These are phyloP conservation scores for Falco biarmicus DNA, from an alignment of 2,797 vertebrate species.

Conservation along the genomic window DNA sequence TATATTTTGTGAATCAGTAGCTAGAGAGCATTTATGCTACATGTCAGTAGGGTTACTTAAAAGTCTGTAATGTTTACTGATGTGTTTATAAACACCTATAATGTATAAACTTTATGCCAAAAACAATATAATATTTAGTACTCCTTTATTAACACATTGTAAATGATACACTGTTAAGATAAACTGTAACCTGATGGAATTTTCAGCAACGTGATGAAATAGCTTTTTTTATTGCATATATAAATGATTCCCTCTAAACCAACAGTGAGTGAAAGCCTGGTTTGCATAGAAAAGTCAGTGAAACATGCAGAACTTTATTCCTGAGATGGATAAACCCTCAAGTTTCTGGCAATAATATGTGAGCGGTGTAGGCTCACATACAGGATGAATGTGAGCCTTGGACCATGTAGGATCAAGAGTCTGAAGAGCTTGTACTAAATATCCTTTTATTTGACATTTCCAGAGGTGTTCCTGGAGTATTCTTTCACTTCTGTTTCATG, in stretches of 20 bases:
- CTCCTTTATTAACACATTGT: slow-evolving; percentile 9
- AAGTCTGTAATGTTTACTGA: background rate
- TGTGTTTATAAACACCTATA: slow-evolving; percentile 24
- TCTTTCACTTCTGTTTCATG: background rate
- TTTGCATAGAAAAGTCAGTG: background rate
- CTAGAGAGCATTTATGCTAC: background rate
- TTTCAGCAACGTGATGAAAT: background rate
- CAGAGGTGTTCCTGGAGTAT: background rate
- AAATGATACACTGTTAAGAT: background rate
- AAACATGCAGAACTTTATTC: background rate
- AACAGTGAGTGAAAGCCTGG: background rate
- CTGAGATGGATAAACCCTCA: background rate
- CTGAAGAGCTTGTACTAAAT: background rate
- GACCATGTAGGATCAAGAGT: background rate
- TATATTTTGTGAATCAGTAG: background rate
- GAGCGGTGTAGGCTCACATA: background rate
- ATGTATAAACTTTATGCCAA: background rate
- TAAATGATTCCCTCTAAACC: slow-evolving; percentile 12
- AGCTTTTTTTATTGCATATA: slow-evolving; percentile 30
- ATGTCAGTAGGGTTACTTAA: slow-evolving; percentile 28
- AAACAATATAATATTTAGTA: slow-evolving; percentile 23
- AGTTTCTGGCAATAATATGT: background rate
- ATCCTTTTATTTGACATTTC: background rate
- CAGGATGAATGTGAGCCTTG: background rate
- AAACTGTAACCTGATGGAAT: background rate